Evolutionary conservation across 30 jellyfish, hydroid and myxozoan species (phyloP).

Genomic region (Aurelia aurita complex sp. Pacific): DNA sequence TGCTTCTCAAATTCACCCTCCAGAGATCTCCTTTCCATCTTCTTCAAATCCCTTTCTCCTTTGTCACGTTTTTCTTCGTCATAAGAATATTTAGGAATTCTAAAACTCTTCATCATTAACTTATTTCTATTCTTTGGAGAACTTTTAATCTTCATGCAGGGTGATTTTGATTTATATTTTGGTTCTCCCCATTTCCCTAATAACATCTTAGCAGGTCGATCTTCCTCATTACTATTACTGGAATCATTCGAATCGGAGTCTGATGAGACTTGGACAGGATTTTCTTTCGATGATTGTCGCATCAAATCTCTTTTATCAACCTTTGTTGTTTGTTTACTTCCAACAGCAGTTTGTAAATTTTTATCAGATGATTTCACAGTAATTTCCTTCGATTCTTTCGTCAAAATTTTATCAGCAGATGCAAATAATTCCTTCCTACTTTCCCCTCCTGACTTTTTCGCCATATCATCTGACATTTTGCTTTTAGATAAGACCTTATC

Average conservation of each 20-base stretch:
- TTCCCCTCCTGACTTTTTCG: too few relatives aligned
- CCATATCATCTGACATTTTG: too few relatives aligned
- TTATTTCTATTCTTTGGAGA: neutral
- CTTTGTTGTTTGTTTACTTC: too few relatives aligned
- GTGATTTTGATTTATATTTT: neutral
- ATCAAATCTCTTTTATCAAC: too few relatives aligned
- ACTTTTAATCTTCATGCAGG: neutral
- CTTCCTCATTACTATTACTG: neutral
- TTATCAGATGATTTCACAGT: too few relatives aligned
- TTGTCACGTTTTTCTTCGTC: neutral
- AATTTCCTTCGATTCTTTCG: too few relatives aligned
- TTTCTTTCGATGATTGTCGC: too few relatives aligned
- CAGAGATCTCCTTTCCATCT: neutral
- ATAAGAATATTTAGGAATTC: neutral
- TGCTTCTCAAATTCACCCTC: neutral
- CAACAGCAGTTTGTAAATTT: too few relatives aligned
- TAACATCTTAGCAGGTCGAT: neutral
- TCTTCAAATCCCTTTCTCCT: neutral
- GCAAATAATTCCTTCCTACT: too few relatives aligned
- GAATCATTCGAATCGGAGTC: conserved; percentile 1
- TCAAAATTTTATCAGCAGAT: too few relatives aligned
- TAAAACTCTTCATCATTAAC: neutral
- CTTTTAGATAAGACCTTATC: too few relatives aligned
- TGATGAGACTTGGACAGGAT: neutral
- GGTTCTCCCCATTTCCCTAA: neutral